Conservation (phyloP, 1,140 invertebrate species). For the Cotesia chilonis region DNA sequence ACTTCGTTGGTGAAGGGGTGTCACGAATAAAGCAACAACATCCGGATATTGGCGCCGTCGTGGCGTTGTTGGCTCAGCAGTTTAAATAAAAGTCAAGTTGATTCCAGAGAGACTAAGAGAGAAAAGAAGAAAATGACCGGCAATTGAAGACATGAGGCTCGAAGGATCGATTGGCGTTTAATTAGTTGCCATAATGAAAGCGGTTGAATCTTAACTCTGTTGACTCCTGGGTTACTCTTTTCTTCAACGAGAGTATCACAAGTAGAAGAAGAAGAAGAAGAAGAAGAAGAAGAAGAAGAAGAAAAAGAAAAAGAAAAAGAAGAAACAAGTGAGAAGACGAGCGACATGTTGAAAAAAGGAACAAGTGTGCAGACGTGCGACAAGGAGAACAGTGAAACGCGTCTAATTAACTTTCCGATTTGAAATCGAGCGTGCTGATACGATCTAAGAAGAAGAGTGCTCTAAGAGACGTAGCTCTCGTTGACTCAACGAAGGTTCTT, state of each 20-base stretch:
- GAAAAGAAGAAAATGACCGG: background rate
- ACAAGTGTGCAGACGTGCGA: slow-evolving; percentile 38
- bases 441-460: slow-evolving; percentile 40
- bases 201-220: slow-evolving; percentile 23
- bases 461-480: slow-evolving; percentile 4
- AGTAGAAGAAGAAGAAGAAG: slow-evolving; percentile 1
- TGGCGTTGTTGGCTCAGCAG: background rate
- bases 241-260: slow-evolving; percentile 22
- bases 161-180: slow-evolving; percentile 53
- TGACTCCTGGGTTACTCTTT: slow-evolving; percentile 27
- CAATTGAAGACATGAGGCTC: slow-evolving; percentile 25
- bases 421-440: slow-evolving; percentile 56
- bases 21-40: slow-evolving; percentile 14
- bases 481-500: background rate
- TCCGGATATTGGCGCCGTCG: slow-evolving; percentile 27
- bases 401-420: slow-evolving; percentile 60
- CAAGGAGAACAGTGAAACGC: slow-evolving; percentile 53
- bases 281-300: background rate
- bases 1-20: slow-evolving; percentile 8
- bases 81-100: too few species aligned
- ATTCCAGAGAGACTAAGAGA: background rate
- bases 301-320: slow-evolving; percentile 13
- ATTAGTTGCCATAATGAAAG: slow-evolving; percentile 57
- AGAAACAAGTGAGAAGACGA: background rate
- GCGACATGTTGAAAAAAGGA: slow-evolving; percentile 1